Percentiles rank a stretch among this genome's conserved stretches.
These are phyloP conservation scores for Cairina moschata DNA, from an alignment of 2,113 vertebrate genomes.

Conservation along the genomic window DNA sequence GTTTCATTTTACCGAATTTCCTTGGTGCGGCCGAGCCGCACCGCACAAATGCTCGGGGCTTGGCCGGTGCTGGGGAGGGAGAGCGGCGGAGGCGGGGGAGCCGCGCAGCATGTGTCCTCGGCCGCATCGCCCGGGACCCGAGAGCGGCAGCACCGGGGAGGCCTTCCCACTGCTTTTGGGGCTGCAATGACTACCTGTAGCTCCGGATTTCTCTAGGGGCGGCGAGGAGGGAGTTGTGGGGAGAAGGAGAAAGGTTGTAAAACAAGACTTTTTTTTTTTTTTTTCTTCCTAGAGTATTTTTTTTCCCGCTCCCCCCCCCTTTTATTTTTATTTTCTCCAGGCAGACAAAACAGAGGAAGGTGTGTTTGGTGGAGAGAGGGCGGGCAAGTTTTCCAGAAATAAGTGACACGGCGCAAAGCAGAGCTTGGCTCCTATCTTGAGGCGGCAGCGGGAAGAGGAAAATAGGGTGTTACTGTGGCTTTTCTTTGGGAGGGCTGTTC, in stretches of 20 bases:
- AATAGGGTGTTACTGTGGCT: conserved; percentile 72
- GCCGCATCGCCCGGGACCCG: no score
- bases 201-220: not conserved
- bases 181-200: not conserved
- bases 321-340: not conserved
- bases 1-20: not conserved
- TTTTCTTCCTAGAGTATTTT: no score
- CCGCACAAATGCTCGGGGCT: fast-evolving
- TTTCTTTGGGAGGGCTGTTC: conserved; percentile 73
- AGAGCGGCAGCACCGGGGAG: not conserved
- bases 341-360: not conserved
- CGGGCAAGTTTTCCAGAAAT: not conserved
- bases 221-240: fast-evolving
- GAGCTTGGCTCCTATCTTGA: not conserved
- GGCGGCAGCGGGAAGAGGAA: conserved; percentile 57
- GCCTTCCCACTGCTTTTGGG: not conserved
- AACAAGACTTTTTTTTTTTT: not conserved
- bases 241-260: not conserved
- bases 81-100: no score
- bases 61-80: no score
- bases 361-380: not conserved
- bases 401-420: conserved; percentile 9
- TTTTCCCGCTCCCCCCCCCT: no score
- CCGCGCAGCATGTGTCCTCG: fast-evolving
- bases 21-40: not conserved